phyloP scores from a whole-genome alignment of 1,140 invertebrate species.

The Nilaparvata lugens region DNA sequence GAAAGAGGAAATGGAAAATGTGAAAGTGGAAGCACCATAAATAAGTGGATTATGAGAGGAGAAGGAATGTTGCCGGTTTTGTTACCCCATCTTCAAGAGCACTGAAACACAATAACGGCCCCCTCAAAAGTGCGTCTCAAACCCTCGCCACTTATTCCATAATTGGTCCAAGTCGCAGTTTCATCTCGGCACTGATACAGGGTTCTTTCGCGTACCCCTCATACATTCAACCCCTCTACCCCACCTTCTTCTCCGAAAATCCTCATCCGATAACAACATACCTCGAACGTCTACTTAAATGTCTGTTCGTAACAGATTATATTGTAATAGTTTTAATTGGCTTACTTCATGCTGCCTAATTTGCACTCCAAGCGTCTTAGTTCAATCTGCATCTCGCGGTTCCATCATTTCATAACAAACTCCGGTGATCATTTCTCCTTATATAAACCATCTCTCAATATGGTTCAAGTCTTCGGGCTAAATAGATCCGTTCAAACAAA shows the following conservation, averaged over 20 bases:
- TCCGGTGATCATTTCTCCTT: no score
- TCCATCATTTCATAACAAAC: no score
- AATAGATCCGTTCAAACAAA: no score
- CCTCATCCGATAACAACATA: no score
- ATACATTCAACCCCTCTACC: background rate
- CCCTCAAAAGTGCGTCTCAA: background rate
- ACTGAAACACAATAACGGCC: background rate
- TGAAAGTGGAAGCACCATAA: background rate
- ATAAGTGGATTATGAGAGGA: background rate
- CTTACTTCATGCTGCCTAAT: background rate
- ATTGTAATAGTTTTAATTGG: constrained; percentile 5
- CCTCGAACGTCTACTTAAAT: background rate
- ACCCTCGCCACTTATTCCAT: background rate
- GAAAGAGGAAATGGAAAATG: background rate
- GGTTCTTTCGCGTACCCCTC: background rate
- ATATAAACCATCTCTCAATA: no score
- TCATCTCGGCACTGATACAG: background rate
- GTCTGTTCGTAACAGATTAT: constrained; percentile 1
- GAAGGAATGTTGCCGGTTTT: background rate
- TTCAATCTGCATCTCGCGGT: background rate
- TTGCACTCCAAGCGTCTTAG: background rate
- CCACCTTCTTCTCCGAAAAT: no score
- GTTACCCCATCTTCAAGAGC: background rate
- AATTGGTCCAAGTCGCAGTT: constrained; percentile 1
- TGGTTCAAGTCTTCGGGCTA: no score